Evolutionary conservation across 2,888 invertebrate species (phyloP), one percentile per base, ranked within the genome.

Genomic region (Nomada fabriciana): DNA sequence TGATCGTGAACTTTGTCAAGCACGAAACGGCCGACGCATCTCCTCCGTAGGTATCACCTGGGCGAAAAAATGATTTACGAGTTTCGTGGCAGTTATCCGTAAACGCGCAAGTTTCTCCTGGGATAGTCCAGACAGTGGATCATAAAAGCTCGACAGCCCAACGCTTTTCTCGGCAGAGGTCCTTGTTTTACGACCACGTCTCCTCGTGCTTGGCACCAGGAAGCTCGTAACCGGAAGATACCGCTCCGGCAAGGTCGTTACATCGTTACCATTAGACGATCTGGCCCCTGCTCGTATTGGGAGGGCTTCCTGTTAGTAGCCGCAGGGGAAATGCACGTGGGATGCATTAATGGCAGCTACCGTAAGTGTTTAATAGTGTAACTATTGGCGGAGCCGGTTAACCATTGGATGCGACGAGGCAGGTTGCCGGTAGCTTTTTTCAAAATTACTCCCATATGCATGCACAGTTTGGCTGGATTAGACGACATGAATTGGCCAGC

Each of bases 331-430:
- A 85, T 84, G 77, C 86, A 84, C 84, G 80, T 71, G 86, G 88
- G 83, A 82, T 83, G 86, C 87, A 86, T 87, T 88, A 89, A 89
- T 79, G 85, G 65, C 64, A 52, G 76, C 64, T 71, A 60, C 73
- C 74, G 72, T 88, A 84, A 89, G 89, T 86, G 89, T 88, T 85
- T 86, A 88, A 88, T 79, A 81, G 78, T 83, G 85, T 84, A 84
- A 83, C 81, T 80, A 70, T 80, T 63, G 64, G 52, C 75, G 71
- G 65, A 53, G 53, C 74, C 20, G 60, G 71, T 82, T 88, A 89
- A 89, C 88, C 87, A 85, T 86, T 64, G 61, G 75, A 87, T 75
- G 57, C 82, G 64, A 71, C 65, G 78, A 81, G 80, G 79, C 65
- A 43, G n/a, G 60, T 25, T 29, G 23, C 20, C 25, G 18, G 43